phyloP scores from a whole-genome alignment of 35 echinoderm and acorn worm genomes.

The Heliocidaris tuberculata region DNA sequence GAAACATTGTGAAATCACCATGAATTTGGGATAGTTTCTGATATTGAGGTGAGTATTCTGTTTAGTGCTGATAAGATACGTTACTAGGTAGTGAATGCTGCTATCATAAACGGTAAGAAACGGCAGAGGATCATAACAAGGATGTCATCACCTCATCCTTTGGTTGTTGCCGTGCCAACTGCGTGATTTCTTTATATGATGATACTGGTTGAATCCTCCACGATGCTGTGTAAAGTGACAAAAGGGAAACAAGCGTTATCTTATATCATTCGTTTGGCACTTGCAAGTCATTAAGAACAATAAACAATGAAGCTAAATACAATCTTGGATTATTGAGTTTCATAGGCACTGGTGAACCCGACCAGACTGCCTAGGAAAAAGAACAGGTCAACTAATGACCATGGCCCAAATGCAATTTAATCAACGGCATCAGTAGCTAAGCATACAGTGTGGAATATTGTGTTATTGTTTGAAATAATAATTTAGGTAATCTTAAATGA shows the following conservation, averaged over 20 bases:
- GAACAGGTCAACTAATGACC: too few species aligned
- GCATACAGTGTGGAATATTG: too few species aligned
- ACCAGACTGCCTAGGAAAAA: too few species aligned
- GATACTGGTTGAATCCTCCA: slow-evolving; percentile 34
- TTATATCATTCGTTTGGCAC: neutral
- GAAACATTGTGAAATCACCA: too few species aligned
- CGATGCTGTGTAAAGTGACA: slow-evolving; percentile 30
- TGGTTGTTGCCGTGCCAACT: slow-evolving; percentile 26
- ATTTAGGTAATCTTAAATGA: too few species aligned
- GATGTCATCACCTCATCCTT: neutral
- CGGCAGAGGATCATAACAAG: neutral
- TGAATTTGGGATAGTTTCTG: neutral
- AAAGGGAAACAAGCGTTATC: neutral
- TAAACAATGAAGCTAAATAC: too few species aligned
- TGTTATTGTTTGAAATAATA: too few species aligned
- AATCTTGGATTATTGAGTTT: too few species aligned
- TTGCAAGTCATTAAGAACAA: too few species aligned
- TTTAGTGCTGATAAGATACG: neutral
- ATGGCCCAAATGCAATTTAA: too few species aligned
- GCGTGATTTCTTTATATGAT: slow-evolving; percentile 32
- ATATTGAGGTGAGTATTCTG: neutral
- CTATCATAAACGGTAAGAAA: neutral
- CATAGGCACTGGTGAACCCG: too few species aligned
- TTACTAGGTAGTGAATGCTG: neutral
- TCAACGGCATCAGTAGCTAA: too few species aligned